phyloP scores from a whole-genome alignment of 2,113 vertebrate genomes.

The Catharus fuscescens region DNA sequence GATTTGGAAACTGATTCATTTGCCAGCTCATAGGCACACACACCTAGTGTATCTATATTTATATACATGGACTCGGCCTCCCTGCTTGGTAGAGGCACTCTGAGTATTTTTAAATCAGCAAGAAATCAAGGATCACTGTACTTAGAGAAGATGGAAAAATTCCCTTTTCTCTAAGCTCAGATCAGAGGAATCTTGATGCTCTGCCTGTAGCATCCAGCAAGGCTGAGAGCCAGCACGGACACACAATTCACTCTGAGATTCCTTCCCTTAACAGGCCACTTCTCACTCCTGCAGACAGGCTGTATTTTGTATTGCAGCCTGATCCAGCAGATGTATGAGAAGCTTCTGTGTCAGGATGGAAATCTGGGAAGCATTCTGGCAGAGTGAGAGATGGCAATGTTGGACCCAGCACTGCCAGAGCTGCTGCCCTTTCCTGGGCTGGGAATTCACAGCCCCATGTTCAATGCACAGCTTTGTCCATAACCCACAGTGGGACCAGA shows the following conservation, averaged over 20 bases:
- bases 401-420: not conserved
- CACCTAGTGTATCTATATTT: not conserved
- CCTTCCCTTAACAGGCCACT: not conserved
- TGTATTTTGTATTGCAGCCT: not conserved
- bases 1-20: slow-evolving; percentile 35
- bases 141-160: not conserved
- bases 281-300: not conserved
- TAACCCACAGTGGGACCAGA: not conserved
- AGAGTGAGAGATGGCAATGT: not conserved
- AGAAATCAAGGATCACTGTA: not conserved
- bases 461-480: not conserved
- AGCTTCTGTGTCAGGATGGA: not conserved
- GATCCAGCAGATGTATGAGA: not conserved
- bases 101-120: not conserved
- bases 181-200: not conserved
- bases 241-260: not conserved
- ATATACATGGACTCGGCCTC: not conserved
- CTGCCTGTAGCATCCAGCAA: not conserved
- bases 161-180: not conserved
- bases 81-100: not conserved
- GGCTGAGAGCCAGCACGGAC: not conserved
- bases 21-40: slow-evolving; percentile 21
- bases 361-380: not conserved
- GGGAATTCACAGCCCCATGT: not conserved
- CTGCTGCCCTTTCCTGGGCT: not conserved